Evolutionary conservation across 1,140 invertebrate genomes (phyloP), one percentile per base, ranked within the genome.

Genomic region (Idris sp.): DNA sequence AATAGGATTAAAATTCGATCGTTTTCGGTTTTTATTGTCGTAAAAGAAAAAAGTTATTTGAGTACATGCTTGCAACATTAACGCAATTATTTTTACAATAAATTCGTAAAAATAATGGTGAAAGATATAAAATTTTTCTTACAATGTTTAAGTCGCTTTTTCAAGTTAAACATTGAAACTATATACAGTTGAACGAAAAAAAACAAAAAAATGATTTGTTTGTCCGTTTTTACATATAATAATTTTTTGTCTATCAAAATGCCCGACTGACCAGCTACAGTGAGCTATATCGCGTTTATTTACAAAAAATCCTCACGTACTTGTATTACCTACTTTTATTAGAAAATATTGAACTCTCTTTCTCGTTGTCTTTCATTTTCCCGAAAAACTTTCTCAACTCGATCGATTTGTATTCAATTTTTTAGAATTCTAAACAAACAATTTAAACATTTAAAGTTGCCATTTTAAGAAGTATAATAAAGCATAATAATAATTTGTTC

Each of bases 221-320:
- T n/a, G n/a, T n/a, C n/a, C n/a, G n/a, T n/a, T n/a, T n/a, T 49
- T 41, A 41, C 43, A 46, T 48, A 41, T 51, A 58, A n/a, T n/a
- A n/a, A n/a, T 10, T 44, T 43, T 73, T 69, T 59, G 31, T 4
- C 43, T 64, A 65, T 71, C 72, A 72, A 78, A 83, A 83, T 81
- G 80, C 76, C 78, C 78, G 65, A 81, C 81, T 80, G 78, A 82
- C 58, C 78, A 82, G 76, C 78, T 81, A 81, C 79, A 81, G 76
- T 77, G 78, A 82, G 74, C 78, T 78, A 31, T 31, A 59, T 61
- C 56, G 77, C 64, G 31, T 81, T 7, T 69, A 84, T 82, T 79
- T 81, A 82, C 80, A 74, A 61, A 64, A 73, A 76, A 69, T n/a
- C 36, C 22, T 51, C 33, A 43, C 71, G 48, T 73, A 77, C 65